These are phyloP conservation scores for Lampris incognitus DNA, from an alignment of 2,113 vertebrate genomes.

Conservation along the genomic window DNA sequence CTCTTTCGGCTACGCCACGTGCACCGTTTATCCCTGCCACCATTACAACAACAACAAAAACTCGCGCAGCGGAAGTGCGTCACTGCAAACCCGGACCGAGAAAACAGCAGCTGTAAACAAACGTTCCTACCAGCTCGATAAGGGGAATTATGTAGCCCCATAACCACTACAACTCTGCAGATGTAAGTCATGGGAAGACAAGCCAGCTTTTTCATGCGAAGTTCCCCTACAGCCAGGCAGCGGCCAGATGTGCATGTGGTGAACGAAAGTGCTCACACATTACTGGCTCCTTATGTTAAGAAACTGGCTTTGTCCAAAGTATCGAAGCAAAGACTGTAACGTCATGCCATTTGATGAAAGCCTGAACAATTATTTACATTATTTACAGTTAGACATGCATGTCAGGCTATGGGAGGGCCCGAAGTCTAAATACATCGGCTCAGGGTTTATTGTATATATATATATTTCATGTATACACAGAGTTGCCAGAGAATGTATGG, in stretches of 20 bases:
- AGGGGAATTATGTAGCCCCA: too few species aligned
- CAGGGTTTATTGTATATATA: conserved; percentile 2
- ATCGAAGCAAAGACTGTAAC: conserved; percentile 15
- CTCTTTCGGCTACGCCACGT: too few species aligned
- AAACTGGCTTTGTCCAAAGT: conserved; percentile 14
- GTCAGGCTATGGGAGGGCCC: conserved; percentile 19
- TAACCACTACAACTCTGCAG: too few species aligned
- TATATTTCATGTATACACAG: too few species aligned
- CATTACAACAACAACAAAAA: too few species aligned
- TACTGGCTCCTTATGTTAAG: conserved; percentile 27
- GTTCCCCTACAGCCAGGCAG: conserved; percentile 30
- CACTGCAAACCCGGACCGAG: too few species aligned
- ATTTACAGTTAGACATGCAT: conserved; percentile 31
- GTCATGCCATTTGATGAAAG: conserved; percentile 34
- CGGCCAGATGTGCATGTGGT: conserved; percentile 11
- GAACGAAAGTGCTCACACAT: conserved; percentile 23
- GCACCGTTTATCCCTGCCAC: too few species aligned
- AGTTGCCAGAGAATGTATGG: too few species aligned
- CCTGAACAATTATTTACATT: conserved; percentile 31
- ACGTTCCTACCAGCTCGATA: too few species aligned
- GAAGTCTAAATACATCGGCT: conserved; percentile 38
- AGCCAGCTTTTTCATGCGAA: conserved; percentile 14
- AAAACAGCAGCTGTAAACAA: too few species aligned
- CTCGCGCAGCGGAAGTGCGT: too few species aligned
- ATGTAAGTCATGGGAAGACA: neutral